These are phyloP conservation scores for Synergus umbraculus DNA, from an alignment of 2,888 invertebrate genomes.

Conservation along the genomic window DNA sequence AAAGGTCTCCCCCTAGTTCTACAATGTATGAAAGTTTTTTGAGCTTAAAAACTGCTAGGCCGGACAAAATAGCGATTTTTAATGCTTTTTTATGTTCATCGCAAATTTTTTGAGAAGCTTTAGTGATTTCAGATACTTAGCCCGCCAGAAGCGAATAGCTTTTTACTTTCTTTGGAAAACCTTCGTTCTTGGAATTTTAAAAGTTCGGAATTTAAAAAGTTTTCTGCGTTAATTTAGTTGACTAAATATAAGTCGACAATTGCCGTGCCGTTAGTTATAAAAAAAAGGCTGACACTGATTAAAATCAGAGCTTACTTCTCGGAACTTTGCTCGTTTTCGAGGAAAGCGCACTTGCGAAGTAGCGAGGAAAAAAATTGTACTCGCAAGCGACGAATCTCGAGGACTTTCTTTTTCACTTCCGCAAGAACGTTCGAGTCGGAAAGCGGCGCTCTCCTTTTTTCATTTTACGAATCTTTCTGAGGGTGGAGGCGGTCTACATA, in stretches of 20 bases:
- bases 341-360: slow-evolving; percentile 33
- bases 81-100: too few species aligned
- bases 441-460: slow-evolving; percentile 23
- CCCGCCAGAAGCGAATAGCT: too few species aligned
- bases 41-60: too few species aligned
- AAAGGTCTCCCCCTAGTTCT: not conserved
- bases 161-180: not conserved
- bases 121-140: too few species aligned
- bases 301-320: slow-evolving; percentile 38
- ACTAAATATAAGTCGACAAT: slow-evolving; percentile 29
- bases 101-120: too few species aligned
- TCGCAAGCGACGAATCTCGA: slow-evolving; percentile 38
- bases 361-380: slow-evolving; percentile 33
- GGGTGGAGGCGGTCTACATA: slow-evolving; percentile 32
- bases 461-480: slow-evolving; percentile 39
- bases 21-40: too few species aligned
- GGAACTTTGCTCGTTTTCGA: slow-evolving; percentile 37
- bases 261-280: not conserved
- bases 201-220: slow-evolving; percentile 2
- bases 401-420: slow-evolving; percentile 38
- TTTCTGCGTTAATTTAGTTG: slow-evolving; percentile 21
- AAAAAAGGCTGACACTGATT: slow-evolving; percentile 40
- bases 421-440: slow-evolving; percentile 38
- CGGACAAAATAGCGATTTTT: too few species aligned
- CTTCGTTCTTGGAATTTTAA: not conserved